Conservation (phyloP, 1,140 invertebrate species). For the Latrodectus geometricus region DNA sequence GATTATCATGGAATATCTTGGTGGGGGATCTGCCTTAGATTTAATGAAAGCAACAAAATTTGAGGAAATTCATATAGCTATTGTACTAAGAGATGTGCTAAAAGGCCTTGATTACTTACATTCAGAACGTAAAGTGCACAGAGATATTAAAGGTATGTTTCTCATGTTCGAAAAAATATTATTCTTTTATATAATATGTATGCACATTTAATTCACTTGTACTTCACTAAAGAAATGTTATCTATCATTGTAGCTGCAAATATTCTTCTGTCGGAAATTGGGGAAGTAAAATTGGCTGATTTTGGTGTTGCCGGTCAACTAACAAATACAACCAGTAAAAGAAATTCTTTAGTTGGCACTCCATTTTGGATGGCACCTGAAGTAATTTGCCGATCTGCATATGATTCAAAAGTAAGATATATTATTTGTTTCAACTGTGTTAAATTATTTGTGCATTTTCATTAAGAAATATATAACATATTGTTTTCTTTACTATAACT, state of each 20-base stretch:
- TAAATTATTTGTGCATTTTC: no score
- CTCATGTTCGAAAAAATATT: neutral
- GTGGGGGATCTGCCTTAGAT: conserved; percentile 97
- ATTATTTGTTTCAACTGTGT: no score
- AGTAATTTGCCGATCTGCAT: conserved; percentile 99
- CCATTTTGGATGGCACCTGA: conserved; percentile 99
- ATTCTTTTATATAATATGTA: neutral
- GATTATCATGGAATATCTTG: conserved; percentile 99
- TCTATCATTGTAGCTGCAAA: conserved; percentile 85
- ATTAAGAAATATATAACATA: no score
- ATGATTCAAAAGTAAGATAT: conserved; percentile 89
- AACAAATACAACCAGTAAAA: conserved; percentile 97
- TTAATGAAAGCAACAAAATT: conserved; percentile 99
- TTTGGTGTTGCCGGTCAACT: conserved; percentile 96
- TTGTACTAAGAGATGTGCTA: conserved; percentile 97
- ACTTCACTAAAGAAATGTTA: conserved; percentile 18
- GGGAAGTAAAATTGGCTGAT: conserved; percentile 99
- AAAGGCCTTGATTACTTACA: conserved; percentile 99
- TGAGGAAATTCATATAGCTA: conserved; percentile 98
- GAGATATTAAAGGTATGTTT: conserved; percentile 92
- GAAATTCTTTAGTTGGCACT: conserved; percentile 99
- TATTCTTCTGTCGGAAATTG: conserved; percentile 96
- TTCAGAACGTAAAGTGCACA: conserved; percentile 96
- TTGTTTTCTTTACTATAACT: no score
- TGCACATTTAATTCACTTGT: neutral